Percentiles rank a stretch among this genome's conserved stretches.
These are phyloP conservation scores for Lathamus discolor DNA, from an alignment of 2,113 vertebrate genomes.

Conservation along the genomic window DNA sequence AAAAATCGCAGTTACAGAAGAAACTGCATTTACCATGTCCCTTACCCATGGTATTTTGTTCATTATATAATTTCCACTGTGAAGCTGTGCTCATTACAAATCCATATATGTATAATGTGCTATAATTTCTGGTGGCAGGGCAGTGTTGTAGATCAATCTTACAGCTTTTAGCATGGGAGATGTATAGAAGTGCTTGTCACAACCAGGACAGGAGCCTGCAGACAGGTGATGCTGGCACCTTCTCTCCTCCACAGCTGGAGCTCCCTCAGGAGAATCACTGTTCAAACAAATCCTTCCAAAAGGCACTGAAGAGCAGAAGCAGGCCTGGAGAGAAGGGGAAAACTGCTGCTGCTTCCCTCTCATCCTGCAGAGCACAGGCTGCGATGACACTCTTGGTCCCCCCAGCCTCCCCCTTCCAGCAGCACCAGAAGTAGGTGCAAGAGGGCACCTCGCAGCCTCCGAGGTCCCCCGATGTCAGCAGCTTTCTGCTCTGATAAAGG, in stretches of 20 bases:
- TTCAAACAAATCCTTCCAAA: background rate
- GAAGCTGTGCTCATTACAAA: background rate
- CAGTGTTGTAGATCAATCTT: background rate
- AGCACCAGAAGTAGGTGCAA: background rate
- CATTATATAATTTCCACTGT: background rate
- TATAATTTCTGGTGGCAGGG: background rate
- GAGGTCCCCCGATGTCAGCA: background rate
- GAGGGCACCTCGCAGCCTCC: background rate
- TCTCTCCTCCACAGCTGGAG: background rate
- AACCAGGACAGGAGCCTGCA: background rate
- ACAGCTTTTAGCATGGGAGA: background rate
- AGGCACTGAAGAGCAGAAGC: background rate
- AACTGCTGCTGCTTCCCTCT: background rate
- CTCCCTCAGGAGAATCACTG: background rate
- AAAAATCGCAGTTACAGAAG: background rate
- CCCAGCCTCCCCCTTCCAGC: background rate
- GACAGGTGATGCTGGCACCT: background rate
- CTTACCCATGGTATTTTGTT: background rate
- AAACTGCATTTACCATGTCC: background rate
- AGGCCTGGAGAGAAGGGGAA: background rate
- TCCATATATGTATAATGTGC: background rate
- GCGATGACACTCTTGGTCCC: background rate
- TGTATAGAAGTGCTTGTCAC: background rate
- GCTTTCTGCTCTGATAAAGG: conserved; percentile 34
- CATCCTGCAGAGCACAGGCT: background rate